Conservation (phyloP, 2,797 vertebrate species). For the Valencia hispanica region DNA sequence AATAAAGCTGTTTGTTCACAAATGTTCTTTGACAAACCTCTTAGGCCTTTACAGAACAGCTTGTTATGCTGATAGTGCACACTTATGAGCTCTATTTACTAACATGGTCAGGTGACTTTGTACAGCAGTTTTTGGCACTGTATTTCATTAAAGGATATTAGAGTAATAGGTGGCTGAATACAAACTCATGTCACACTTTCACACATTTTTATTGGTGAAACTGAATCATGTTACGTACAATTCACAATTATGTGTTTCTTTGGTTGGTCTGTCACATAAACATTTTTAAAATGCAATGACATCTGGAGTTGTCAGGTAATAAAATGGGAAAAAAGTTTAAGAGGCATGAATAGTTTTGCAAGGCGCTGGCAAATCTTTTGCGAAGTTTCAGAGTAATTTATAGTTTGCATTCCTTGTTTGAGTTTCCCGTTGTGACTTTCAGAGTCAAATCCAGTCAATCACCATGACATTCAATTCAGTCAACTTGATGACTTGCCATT, state of each 20-base stretch:
- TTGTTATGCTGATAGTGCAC: not conserved
- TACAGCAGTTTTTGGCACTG: not conserved
- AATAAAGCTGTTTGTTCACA: not conserved
- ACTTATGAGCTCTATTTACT: not conserved
- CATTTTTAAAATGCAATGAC: not conserved
- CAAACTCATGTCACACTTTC: too few relatives aligned
- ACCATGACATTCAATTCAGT: constrained; percentile 69
- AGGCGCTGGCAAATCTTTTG: constrained; percentile 11
- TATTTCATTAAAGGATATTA: not conserved
- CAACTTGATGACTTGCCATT: constrained; percentile 66
- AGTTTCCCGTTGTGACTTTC: constrained; percentile 48
- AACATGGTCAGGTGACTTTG: not conserved
- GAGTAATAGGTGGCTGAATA: not conserved
- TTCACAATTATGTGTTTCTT: not conserved
- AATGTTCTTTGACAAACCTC: not conserved
- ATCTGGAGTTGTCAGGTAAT: not conserved
- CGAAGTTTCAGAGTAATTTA: constrained; percentile 39
- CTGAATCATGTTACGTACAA: too few relatives aligned
- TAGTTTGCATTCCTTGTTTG: constrained; percentile 55
- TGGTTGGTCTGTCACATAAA: not conserved
- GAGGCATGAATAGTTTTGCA: not conserved
- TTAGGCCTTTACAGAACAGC: not conserved
- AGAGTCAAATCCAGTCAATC: constrained; percentile 68
- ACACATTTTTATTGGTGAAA: too few relatives aligned
- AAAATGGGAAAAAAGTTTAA: not conserved